Conservation (phyloP, 2,888 invertebrate species). For the Trachelus tabidus region DNA sequence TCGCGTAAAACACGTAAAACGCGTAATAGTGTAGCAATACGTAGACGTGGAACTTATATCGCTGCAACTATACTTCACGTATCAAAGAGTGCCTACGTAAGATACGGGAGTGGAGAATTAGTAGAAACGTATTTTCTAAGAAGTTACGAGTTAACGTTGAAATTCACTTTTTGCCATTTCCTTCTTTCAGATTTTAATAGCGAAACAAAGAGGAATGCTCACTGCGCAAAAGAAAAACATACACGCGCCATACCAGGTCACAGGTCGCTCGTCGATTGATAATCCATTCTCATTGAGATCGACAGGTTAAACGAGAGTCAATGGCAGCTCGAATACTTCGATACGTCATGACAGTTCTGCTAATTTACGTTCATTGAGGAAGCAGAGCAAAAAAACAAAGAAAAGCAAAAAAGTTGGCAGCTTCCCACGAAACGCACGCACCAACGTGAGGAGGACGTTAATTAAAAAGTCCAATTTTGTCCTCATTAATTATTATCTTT, state of each 20-base stretch:
- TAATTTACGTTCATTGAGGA: neutral
- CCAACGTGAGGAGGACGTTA: neutral
- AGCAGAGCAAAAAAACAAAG: neutral
- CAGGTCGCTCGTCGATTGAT: conserved; percentile 35
- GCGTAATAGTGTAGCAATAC: neutral
- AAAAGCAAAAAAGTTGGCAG: neutral
- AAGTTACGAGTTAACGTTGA: neutral
- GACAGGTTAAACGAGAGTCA: conserved; percentile 27
- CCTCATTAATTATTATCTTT: neutral
- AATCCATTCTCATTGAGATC: conserved; percentile 31
- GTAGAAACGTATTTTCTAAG: neutral
- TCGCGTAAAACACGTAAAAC: neutral
- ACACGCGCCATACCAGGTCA: conserved; percentile 17
- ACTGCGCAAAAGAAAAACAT: neutral
- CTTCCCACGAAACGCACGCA: neutral
- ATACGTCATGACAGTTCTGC: neutral
- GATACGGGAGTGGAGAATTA: neutral
- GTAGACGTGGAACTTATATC: neutral
- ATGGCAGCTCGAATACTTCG: neutral
- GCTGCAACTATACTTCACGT: neutral
- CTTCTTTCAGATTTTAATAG: neutral
- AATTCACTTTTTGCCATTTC: neutral
- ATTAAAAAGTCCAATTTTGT: neutral
- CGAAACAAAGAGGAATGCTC: neutral
- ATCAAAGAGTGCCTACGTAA: neutral